Percentiles rank a stretch among this genome's conserved stretches.
phyloP scores from a whole-genome alignment of 2,797 vertebrate species.

The Amblyopsis hoosieri region DNA sequence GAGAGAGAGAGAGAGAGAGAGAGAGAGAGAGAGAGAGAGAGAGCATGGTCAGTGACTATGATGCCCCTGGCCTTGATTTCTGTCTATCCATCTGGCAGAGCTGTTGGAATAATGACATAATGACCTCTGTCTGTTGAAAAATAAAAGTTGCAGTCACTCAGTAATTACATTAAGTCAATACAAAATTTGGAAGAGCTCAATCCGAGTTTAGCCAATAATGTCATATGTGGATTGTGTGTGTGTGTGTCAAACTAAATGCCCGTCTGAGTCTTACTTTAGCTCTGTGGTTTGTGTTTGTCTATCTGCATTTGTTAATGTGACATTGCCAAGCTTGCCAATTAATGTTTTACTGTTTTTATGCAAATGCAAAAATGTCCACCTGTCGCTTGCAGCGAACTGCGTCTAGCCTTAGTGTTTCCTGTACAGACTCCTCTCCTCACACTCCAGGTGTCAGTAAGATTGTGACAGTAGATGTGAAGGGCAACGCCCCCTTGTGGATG shows the following conservation, averaged over 20 bases:
- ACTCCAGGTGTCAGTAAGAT: slow-evolving; percentile 96
- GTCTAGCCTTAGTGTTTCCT: slow-evolving; percentile 80
- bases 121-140: not conserved
- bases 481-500: slow-evolving; percentile 90
- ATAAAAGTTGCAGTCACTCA: not conserved
- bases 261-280: slow-evolving; percentile 25
- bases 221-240: not conserved
- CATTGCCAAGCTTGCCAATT: slow-evolving; percentile 50
- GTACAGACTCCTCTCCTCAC: slow-evolving; percentile 82
- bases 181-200: not conserved
- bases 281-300: slow-evolving; percentile 5
- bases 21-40: too few relatives aligned
- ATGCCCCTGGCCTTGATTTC: too few relatives aligned
- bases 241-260: not conserved
- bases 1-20: too few relatives aligned
- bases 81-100: slow-evolving; percentile 20
- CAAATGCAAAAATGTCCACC: not conserved
- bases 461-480: slow-evolving; percentile 97
- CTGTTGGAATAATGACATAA: slow-evolving; percentile 25
- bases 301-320: slow-evolving; percentile 9
- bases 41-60: too few relatives aligned
- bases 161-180: not conserved
- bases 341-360: slow-evolving; percentile 1
- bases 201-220: not conserved
- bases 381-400: slow-evolving; percentile 65